A percentile compares a stretch with the other conserved stretches of the same genome.
Conservation (phyloP, 2,113 vertebrate genomes). For the Euleptes europaea region DNA sequence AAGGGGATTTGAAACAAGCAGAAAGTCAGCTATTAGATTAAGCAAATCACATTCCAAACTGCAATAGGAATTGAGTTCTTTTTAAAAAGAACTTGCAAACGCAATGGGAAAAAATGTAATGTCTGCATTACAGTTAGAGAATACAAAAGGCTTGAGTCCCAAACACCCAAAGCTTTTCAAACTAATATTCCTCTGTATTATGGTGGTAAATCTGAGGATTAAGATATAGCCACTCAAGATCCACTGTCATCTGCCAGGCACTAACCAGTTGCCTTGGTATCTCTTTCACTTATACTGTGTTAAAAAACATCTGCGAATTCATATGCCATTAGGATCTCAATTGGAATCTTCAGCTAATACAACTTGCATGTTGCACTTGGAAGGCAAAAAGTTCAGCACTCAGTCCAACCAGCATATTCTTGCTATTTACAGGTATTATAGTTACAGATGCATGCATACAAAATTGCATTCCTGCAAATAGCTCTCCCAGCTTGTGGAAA, state of each 20-base stretch:
- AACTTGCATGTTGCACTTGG: constrained; percentile 6
- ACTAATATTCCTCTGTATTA: constrained; percentile 37
- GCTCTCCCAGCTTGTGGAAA: constrained; percentile 53
- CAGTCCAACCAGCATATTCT: constrained; percentile 40
- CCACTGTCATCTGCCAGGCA: constrained; percentile 12
- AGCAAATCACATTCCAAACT: constrained; percentile 46
- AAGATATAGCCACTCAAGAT: constrained; percentile 11
- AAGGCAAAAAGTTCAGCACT: constrained; percentile 60
- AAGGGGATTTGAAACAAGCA: constrained; percentile 50
- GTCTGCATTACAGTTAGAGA: constrained; percentile 35
- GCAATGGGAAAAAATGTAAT: constrained; percentile 20
- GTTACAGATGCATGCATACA: constrained; percentile 27
- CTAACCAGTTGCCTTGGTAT: constrained; percentile 2
- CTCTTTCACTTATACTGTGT: background rate
- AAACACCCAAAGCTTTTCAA: constrained; percentile 36
- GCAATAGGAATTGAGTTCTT: constrained; percentile 47
- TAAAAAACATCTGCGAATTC: constrained; percentile 31
- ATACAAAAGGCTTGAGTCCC: constrained; percentile 28
- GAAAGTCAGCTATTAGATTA: constrained; percentile 47
- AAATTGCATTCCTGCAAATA: constrained; percentile 35
- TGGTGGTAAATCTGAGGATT: constrained; percentile 11
- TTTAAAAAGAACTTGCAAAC: constrained; percentile 10
- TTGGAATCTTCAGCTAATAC: constrained; percentile 18
- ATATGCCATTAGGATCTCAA: constrained; percentile 14
- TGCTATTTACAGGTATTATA: constrained; percentile 38